Evolutionary conservation across 1,140 invertebrate species (phyloP), one percentile per base, ranked within the genome.

Genomic region (Anthonomus grandis): DNA sequence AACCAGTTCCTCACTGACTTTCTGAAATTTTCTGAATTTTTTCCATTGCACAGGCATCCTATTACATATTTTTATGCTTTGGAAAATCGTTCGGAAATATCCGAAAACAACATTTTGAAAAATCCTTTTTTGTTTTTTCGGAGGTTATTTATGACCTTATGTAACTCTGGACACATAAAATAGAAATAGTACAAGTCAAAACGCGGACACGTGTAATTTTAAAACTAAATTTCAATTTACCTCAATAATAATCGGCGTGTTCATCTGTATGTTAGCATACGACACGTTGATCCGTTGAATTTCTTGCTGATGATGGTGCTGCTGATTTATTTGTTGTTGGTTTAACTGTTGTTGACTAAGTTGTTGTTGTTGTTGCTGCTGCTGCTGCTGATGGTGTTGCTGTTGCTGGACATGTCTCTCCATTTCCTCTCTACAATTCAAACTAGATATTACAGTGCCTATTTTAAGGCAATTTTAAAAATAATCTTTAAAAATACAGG

Each of bases 201-300:
- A 2, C 17, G 2, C 8, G 10, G 12, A 18, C 31, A 31, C 8
- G n/a, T 23, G 21, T 10, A 19, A n/a, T n/a, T n/a, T n/a, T 22
- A 45, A 13, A 13, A 55, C 23, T 49, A 18, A 45, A 22, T 36
- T 6, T 57, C 27, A 39, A 57, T 41, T 63, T 61, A 73, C 70
- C 65, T 74, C 70, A 34, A 72, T 67, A n/a, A 70, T 70, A 36
- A 74, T 70, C 2, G 70, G 62, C 4, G 64, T 63, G 9, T 62
- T 55, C 57, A 73, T 62, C 48, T 63, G 64, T 24, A 65, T 63
- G 49, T 65, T 69, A 2, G 62, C 63, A 41, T 64, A 70, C 12
- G 67, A 56, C 38, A 70, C 63, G 10, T 66, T 66, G 21, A 74
- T 67, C 17, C 66, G 65, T 44, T 67, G 59, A 12, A 65, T 60